Evolutionary conservation across 1,140 invertebrate species (phyloP).

Genomic region (Calephelis nemesis): DNA sequence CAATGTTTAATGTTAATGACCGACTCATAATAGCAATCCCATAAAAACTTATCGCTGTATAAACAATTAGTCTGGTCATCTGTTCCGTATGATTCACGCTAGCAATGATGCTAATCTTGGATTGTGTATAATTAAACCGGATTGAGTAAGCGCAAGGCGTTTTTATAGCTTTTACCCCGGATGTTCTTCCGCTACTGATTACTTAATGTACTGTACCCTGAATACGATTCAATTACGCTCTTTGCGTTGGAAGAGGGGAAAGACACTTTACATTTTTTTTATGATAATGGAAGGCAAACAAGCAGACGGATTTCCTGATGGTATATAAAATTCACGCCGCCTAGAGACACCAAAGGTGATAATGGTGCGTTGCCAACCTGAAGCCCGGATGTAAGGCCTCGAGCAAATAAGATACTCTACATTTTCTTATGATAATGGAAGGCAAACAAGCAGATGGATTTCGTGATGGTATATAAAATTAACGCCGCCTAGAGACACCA

Average conservation of each 20-base stretch:
- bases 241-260: background rate
- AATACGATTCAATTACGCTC: slow-evolving; percentile 2
- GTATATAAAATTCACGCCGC: too few species aligned
- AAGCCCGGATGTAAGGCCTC: too few species aligned
- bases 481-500: too few species aligned
- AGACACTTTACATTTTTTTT: too few species aligned
- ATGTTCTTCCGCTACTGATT: slow-evolving; percentile 15
- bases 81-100: slow-evolving; percentile 11
- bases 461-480: too few species aligned
- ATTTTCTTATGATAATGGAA: too few species aligned
- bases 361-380: too few species aligned
- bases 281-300: too few species aligned
- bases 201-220: background rate
- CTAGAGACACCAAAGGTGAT: too few species aligned
- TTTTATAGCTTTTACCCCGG: slow-evolving; percentile 13
- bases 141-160: slow-evolving; percentile 12
- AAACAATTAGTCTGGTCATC: slow-evolving; percentile 14
- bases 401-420: too few species aligned
- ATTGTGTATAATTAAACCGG: slow-evolving; percentile 16
- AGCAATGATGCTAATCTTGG: slow-evolving; percentile 11
- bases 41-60: slow-evolving; percentile 7
- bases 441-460: too few species aligned
- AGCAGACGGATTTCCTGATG: too few species aligned
- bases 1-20: slow-evolving; percentile 10
- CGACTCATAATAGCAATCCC: background rate